phyloP scores from a whole-genome alignment of 2,113 vertebrate species.

The Heterocephalus glaber region DNA sequence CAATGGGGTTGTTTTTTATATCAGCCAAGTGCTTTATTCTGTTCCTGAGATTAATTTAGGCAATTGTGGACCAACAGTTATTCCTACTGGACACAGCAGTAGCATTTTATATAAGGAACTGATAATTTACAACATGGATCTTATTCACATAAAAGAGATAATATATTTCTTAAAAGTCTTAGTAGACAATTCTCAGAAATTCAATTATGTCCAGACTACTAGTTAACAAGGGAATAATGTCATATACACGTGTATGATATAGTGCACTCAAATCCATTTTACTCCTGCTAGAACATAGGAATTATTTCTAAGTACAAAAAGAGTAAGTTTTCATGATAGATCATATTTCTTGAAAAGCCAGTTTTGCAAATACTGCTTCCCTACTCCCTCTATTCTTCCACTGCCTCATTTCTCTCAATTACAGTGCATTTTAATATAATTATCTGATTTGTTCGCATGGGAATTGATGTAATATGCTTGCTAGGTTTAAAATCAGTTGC shows the following conservation, averaged over 20 bases:
- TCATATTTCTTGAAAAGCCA: not conserved
- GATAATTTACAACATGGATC: not conserved
- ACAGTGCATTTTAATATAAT: conserved; percentile 39
- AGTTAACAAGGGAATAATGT: conserved; percentile 24
- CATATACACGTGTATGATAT: not conserved
- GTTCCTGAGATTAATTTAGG: not conserved
- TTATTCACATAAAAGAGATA: not conserved
- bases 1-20: not conserved
- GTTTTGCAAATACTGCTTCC: not conserved
- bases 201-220: conserved; percentile 31
- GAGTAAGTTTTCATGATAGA: not conserved
- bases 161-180: conserved; percentile 32
- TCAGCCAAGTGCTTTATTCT: conserved; percentile 1
- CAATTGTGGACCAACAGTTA: not conserved
- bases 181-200: conserved; percentile 38
- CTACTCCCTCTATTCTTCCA: not conserved
- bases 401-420: conserved; percentile 55
- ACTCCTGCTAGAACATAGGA: not conserved
- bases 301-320: conserved; percentile 5
- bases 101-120: not conserved
- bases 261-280: conserved; percentile 12
- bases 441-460: conserved; percentile 53
- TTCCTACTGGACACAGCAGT: not conserved
- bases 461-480: not conserved
- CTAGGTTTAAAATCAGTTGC: conserved; percentile 36